Evolutionary conservation across 1,140 invertebrate genomes (phyloP), one percentile per base, ranked within the genome.

Genomic region (Lepidurus apus): DNA sequence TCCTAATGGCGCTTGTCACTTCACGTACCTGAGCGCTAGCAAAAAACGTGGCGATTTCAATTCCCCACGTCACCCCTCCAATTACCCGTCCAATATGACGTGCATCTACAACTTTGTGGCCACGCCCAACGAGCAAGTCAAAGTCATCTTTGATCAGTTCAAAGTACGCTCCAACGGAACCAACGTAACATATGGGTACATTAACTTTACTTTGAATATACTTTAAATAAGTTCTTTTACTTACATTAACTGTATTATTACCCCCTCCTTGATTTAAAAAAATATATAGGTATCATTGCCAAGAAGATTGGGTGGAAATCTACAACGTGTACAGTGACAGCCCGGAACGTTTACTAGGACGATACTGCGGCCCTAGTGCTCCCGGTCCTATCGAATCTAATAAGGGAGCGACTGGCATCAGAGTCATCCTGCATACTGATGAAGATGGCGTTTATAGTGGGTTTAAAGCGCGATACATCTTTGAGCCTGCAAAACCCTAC

Each of bases 31-130:
- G 78, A 97, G 95, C 85, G 90, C 90, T 79, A 92, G 91, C 73
- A 89, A 91, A 81, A 96, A 95, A 84, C 89, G 89, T 75, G 96
- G 96, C 21, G 93, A 95, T 81, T 95, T 98, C 84, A 98, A 98
- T 85, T 97, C 95, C 21, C 97, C 97, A 11, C 90, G 96, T 73
- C 95, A 97, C 89, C 96, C 96, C 82, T 92, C 93, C 83, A 96
- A 96, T 87, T 98, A 98, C 88, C 95, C 95, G 75, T 94, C 93
- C 82, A 91, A 92, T 83, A 95, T 93, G 43, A 94, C 94, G 87
- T 98, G 97, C 88, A 94, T 92, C 73, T 98, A 96, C 87, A 89
- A 92, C 81, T 96, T 98, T 85, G 84, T 91, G 80, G 91, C 93
- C 75, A 91, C 91, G 79, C 91, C 92, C 43, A 93, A 95, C 84